Percentiles rank a stretch among this genome's conserved stretches.
Evolutionary conservation across 2,888 invertebrate species (phyloP).

Genomic region (Cordilura impudica): DNA sequence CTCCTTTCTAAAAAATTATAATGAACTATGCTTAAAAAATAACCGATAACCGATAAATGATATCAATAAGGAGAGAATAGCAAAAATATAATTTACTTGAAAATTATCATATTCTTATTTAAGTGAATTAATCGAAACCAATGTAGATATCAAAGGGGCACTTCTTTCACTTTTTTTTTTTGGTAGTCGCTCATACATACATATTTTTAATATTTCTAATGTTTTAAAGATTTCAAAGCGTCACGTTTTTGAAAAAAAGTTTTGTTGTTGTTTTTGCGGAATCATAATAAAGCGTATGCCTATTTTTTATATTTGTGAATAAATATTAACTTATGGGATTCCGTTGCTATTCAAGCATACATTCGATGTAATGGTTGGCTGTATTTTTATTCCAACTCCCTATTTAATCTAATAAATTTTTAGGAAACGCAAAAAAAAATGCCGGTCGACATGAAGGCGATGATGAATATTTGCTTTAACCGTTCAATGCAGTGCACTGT

Average conservation of each 20-base stretch:
- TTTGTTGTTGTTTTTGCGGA: conserved; percentile 38
- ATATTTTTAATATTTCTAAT: not conserved
- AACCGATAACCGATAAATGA: too few relatives aligned
- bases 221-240: conserved; percentile 31
- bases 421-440: not conserved
- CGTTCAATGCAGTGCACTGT: not conserved
- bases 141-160: too few relatives aligned
- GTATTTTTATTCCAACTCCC: not conserved
- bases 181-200: too few relatives aligned
- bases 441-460: not conserved
- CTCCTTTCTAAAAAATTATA: too few relatives aligned
- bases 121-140: too few relatives aligned
- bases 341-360: conserved; percentile 44
- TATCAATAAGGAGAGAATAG: too few relatives aligned
- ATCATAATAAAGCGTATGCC: conserved; percentile 47
- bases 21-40: too few relatives aligned
- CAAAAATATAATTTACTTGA: too few relatives aligned
- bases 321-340: conserved; percentile 55
- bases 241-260: conserved; percentile 52
- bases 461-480: not conserved
- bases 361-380: not conserved
- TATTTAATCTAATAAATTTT: not conserved
- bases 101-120: too few relatives aligned
- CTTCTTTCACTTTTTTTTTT: too few relatives aligned
- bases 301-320: conserved; percentile 44